A percentile compares a stretch with the other conserved stretches of the same genome.
phyloP scores from a whole-genome alignment of 2,797 vertebrate species.

The Benthosema pterotum region DNA sequence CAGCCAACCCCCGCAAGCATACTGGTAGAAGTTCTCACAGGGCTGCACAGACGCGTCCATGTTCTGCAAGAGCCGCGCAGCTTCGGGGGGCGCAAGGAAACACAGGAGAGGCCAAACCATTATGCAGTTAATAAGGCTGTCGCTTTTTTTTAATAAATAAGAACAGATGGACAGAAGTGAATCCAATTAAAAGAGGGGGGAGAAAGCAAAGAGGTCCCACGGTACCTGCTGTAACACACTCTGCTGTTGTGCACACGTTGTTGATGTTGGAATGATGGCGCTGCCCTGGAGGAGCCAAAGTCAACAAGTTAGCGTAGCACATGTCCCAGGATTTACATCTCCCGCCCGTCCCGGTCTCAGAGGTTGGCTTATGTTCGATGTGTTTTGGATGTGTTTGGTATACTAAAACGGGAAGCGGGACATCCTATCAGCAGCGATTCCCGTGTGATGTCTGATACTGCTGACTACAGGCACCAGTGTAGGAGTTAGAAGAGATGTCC shows the following conservation, averaged over 20 bases:
- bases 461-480: slow-evolving; percentile 61
- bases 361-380: not conserved
- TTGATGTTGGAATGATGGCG: slow-evolving; percentile 56
- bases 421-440: slow-evolving; percentile 57
- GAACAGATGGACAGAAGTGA: not conserved
- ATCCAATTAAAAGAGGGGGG: slow-evolving; percentile 11
- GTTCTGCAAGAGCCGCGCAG: slow-evolving; percentile 92
- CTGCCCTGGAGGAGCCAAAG: slow-evolving; percentile 72
- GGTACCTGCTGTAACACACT: slow-evolving; percentile 93
- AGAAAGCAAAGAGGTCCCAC: slow-evolving; percentile 19
- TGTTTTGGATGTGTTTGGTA: not conserved
- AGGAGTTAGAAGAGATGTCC: slow-evolving; percentile 21
- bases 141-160: slow-evolving; percentile 16
- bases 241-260: slow-evolving; percentile 84
- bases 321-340: slow-evolving; percentile 14
- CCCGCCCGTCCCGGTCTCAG: slow-evolving; percentile 9
- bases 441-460: slow-evolving; percentile 54
- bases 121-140: not conserved
- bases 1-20: slow-evolving; percentile 95
- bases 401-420: slow-evolving; percentile 24
- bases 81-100: slow-evolving; percentile 62
- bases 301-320: slow-evolving; percentile 34
- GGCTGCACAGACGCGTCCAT: slow-evolving; percentile 89
- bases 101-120: not conserved
- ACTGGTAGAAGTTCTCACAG: slow-evolving; percentile 94